Base-by-base conservation (phyloP, 2,797 vertebrate species). In the Onychomys arenicola region DNA sequence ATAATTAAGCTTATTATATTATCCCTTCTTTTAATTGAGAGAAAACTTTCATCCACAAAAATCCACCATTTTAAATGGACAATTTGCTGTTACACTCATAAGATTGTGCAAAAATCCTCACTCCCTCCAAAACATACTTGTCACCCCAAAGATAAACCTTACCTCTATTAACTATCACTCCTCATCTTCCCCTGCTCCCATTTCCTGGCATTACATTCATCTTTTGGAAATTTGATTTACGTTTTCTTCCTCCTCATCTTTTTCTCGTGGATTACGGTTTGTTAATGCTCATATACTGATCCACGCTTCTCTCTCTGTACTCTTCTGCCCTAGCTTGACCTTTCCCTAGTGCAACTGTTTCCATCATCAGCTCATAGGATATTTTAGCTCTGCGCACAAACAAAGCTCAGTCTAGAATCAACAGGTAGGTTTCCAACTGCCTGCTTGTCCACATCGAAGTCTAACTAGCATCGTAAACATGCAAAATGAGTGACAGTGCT, bases 1-100 rank as follows among this genome's bases (percentile, higher is more conserved):
- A 90, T 69, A 87, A 94, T 55, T 89, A 87, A 87, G 63, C 27
- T 87, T 63, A 23, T 89, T 77, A 94, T 2, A 3, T 85, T 94
- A 46, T 57, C 19, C 57, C 76, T 80, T 84, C 40, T 32, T 63
- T 69, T 40, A 91, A 16, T n/a, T 86, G 43, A 92, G 13, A 80
- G 40, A 55, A 57, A 61, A 88, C 63, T 91, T 12, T 40, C 0
- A 32, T 61, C 69, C 32, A 55, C 75, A 34, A 88, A 92, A 95
- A 52, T 84, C 87, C 71, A 96, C 37, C 49, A 75, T 93, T 95
- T 77, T 46, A 85, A 23, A 21, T 91, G 8, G 16, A 89, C 27
- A 73, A 52, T 59, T 23, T 84, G 65, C 49, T 86, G 67, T 81
- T 78, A 82, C 37, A 89, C 23, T 90, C 37, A 81, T 34, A 65